These are phyloP conservation scores for Stigmatopora nigra DNA, from an alignment of 2,113 vertebrate genomes.

Conservation along the genomic window DNA sequence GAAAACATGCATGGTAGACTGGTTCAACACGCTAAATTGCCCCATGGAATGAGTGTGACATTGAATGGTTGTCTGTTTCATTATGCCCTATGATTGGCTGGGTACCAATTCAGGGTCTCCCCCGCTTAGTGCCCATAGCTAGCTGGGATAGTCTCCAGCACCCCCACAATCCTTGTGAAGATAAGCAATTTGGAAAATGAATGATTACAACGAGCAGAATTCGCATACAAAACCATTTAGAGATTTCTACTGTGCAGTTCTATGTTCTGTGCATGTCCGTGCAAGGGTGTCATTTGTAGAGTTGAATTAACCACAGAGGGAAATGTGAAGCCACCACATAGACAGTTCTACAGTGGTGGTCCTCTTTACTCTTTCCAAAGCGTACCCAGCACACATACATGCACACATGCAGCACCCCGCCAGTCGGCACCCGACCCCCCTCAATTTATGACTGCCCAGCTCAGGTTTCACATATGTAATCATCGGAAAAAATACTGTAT, in stretches of 20 bases:
- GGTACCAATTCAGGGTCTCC: too few species aligned
- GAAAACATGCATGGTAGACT: too few species aligned
- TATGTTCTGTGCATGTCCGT: background rate
- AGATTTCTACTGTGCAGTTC: background rate
- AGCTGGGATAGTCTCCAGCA: too few species aligned
- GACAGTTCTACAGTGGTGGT: constrained; percentile 58
- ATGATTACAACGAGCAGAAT: too few species aligned
- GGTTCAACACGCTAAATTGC: too few species aligned
- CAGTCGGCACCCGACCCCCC: constrained; percentile 33
- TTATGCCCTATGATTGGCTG: too few species aligned
- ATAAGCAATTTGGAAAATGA: too few species aligned
- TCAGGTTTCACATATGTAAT: constrained; percentile 41
- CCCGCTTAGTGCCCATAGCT: too few species aligned
- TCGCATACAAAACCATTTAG: too few species aligned
- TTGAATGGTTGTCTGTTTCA: too few species aligned
- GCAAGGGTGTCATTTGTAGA: constrained; percentile 18
- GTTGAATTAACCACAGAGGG: constrained; percentile 45
- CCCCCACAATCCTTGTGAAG: too few species aligned
- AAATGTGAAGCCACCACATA: constrained; percentile 54
- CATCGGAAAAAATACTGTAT: constrained; percentile 27
- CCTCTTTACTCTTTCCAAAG: constrained; percentile 50
- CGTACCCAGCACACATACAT: constrained; percentile 35
- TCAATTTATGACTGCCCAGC: constrained; percentile 41
- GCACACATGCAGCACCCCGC: constrained; percentile 15
- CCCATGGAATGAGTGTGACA: too few species aligned